phyloP scores from a whole-genome alignment of 2,888 invertebrate species.

The Tethea ocularis region DNA sequence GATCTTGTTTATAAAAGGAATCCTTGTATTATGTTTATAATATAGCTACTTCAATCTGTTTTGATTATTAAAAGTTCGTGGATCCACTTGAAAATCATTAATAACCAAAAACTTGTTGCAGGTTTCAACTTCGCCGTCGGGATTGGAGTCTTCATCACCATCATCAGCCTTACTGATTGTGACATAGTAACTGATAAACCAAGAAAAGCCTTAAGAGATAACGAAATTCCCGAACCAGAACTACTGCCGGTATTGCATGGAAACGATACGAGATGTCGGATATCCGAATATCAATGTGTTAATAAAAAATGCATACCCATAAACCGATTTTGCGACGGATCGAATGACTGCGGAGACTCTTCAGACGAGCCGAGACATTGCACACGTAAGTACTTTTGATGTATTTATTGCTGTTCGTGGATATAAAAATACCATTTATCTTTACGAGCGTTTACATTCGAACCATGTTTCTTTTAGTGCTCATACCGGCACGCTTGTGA shows the following conservation, averaged over 20 bases:
- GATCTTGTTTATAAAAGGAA: too few species aligned
- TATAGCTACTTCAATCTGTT: not conserved
- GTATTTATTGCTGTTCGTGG: constrained; percentile 5
- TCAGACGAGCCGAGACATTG: constrained; percentile 92
- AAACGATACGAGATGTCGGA: constrained; percentile 83
- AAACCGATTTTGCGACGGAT: constrained; percentile 90
- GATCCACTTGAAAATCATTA: not conserved
- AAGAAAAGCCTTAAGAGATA: constrained; percentile 24
- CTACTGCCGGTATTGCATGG: constrained; percentile 70
- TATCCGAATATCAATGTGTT: constrained; percentile 87
- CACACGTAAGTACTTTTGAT: constrained; percentile 87
- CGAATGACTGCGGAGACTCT: constrained; percentile 91
- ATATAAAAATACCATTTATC: constrained; percentile 5
- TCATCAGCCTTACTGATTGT: constrained; percentile 61
- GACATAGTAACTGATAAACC: constrained; percentile 58
- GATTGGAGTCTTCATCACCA: constrained; percentile 53
- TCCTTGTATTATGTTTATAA: too few species aligned
- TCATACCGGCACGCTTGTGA: not conserved
- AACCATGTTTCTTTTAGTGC: not conserved
- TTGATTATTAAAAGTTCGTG: not conserved
- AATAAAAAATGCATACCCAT: constrained; percentile 87
- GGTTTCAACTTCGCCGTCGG: constrained; percentile 56
- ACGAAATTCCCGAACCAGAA: constrained; percentile 68
- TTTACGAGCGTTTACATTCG: constrained; percentile 7
- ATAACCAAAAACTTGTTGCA: constrained; percentile 51